A percentile compares a stretch with the other conserved stretches of the same genome.
Evolutionary conservation across 2,113 vertebrate genomes (phyloP).

Genomic region (Prochilodus magdalenae): DNA sequence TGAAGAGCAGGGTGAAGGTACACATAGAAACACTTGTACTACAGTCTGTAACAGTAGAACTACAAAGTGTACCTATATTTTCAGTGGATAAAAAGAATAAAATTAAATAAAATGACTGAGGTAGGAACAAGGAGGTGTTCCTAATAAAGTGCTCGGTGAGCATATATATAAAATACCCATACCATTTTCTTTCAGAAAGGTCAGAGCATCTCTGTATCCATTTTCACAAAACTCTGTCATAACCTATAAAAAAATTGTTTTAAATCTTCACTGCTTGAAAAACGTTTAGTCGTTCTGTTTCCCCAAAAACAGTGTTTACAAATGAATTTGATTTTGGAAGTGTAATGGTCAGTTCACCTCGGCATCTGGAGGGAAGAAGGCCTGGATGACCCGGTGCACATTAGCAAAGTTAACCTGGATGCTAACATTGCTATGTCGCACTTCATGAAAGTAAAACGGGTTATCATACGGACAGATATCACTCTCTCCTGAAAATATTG

Average conservation of each 20-base stretch:
- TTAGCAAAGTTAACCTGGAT: conserved; percentile 72
- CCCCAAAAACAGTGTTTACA: too few species aligned
- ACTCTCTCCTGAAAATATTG: conserved; percentile 88
- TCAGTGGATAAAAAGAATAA: too few species aligned
- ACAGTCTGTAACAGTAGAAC: too few species aligned
- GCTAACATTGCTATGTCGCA: conserved; percentile 68
- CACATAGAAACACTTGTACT: too few species aligned
- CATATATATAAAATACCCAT: conserved; percentile 50
- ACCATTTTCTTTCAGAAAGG: conserved; percentile 84
- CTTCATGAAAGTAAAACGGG: conserved; percentile 64
- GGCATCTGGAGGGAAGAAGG: conserved; percentile 75
- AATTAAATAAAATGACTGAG: too few species aligned
- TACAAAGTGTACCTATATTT: too few species aligned
- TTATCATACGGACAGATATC: conserved; percentile 73
- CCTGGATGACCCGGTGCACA: conserved; percentile 65
- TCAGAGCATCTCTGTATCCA: conserved; percentile 85
- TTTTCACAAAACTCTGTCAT: conserved; percentile 84
- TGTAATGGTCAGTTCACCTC: conserved; percentile 68
- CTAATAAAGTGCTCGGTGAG: too few species aligned
- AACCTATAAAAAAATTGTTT: conserved; percentile 68
- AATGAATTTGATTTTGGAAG: too few species aligned
- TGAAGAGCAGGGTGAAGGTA: too few species aligned
- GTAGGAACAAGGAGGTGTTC: too few species aligned
- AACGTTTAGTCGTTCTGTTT: neutral
- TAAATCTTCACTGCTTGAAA: neutral